These are phyloP conservation scores for Apamea sordens DNA, from an alignment of 2,888 invertebrate species.

Conservation along the genomic window DNA sequence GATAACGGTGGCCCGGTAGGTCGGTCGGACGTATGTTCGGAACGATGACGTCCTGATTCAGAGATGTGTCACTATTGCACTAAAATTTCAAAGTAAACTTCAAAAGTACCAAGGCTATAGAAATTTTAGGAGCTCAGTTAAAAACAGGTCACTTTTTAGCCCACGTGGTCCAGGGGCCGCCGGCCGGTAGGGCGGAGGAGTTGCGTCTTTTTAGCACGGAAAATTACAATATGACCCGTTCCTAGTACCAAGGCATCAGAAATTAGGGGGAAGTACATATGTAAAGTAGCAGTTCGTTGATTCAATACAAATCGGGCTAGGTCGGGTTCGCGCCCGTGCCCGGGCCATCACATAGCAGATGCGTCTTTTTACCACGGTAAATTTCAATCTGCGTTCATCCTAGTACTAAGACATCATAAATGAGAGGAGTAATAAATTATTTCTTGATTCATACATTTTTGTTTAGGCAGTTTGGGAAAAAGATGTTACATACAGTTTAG, in stretches of 20 bases:
- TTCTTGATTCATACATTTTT: neutral
- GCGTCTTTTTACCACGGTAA: slow-evolving; percentile 39
- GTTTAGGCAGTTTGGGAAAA: neutral
- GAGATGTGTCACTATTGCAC: slow-evolving; percentile 51
- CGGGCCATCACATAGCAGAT: slow-evolving; percentile 15
- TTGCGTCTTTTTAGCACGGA: slow-evolving; percentile 2
- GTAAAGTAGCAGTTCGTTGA: neutral
- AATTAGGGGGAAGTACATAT: neutral
- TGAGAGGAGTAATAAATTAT: slow-evolving; percentile 3
- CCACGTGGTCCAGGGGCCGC: neutral
- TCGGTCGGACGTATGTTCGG: neutral
- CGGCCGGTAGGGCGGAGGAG: neutral
- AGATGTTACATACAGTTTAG: neutral
- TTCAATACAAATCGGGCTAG: neutral
- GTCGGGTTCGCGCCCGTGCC: neutral
- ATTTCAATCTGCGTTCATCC: slow-evolving; percentile 33
- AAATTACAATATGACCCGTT: slow-evolving; percentile 37
- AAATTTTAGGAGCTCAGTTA: slow-evolving; percentile 10
- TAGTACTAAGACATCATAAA: slow-evolving; percentile 44
- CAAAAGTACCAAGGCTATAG: slow-evolving; percentile 58
- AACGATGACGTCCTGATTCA: slow-evolving; percentile 9
- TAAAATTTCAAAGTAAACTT: slow-evolving; percentile 55
- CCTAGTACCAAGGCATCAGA: slow-evolving; percentile 19
- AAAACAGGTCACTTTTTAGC: neutral
- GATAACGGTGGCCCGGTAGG: too few species aligned